Conservation (phyloP, 2,797 vertebrate genomes). For the Ispidina picta region DNA sequence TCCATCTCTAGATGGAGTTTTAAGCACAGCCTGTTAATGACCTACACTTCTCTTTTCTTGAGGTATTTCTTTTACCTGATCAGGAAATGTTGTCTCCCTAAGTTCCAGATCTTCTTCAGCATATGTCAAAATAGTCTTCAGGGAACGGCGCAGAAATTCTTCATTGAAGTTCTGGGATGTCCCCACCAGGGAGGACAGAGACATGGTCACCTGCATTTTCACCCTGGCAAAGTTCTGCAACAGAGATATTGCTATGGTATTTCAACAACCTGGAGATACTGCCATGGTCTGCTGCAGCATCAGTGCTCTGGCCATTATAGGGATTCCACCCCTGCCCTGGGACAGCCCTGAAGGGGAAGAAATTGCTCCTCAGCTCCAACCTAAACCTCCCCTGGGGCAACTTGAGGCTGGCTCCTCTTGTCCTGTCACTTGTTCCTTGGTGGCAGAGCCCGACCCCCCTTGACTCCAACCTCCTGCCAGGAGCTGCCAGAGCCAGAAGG, state of each 20-base stretch:
- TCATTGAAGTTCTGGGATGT: slow-evolving; percentile 99
- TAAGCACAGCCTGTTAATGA: neutral
- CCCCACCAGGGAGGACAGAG: slow-evolving; percentile 95
- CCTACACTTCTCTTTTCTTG: neutral
- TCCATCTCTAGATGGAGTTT: neutral
- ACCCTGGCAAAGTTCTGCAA: slow-evolving; percentile 96
- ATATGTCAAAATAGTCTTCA: slow-evolving; percentile 97
- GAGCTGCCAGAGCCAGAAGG: too few species aligned
- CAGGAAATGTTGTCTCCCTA: slow-evolving; percentile 94
- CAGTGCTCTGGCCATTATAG: neutral
- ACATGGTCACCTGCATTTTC: slow-evolving; percentile 99
- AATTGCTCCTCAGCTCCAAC: too few species aligned
- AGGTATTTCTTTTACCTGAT: slow-evolving; percentile 84
- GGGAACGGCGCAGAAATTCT: slow-evolving; percentile 94
- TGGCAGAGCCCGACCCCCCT: too few species aligned
- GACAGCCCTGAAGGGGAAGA: too few species aligned
- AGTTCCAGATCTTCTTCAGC: slow-evolving; percentile 96
- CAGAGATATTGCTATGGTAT: neutral
- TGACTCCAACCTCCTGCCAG: too few species aligned
- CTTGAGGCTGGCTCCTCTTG: too few species aligned
- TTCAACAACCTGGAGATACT: neutral
- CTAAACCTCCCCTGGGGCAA: too few species aligned
- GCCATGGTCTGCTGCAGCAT: neutral
- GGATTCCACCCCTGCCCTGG: too few species aligned
- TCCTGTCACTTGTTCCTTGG: too few species aligned